Evolutionary conservation across 2,888 invertebrate genomes (phyloP).

Genomic region (Ichneumon xanthorius): DNA sequence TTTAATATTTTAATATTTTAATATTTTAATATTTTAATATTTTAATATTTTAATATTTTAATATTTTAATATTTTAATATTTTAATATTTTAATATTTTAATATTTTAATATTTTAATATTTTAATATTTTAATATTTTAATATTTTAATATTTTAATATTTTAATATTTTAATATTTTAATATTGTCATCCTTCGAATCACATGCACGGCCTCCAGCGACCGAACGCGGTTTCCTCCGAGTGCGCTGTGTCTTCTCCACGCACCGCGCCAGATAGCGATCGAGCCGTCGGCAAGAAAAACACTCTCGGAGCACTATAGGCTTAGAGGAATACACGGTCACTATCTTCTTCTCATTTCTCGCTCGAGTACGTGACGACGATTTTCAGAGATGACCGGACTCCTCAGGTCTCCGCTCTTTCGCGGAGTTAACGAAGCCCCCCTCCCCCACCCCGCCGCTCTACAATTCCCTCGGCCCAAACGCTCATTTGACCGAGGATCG

Average conservation of each 20-base stretch:
- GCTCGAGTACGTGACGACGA: constrained; percentile 72
- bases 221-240: background rate
- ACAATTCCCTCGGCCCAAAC: no score
- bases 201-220: no score
- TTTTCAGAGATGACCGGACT: constrained; percentile 67
- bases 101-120: background rate
- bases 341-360: background rate
- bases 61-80: background rate
- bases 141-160: no score
- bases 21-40: no score
- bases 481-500: background rate
- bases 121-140: no score
- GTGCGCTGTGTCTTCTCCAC: constrained; percentile 1
- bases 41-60: no score
- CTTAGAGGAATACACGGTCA: constrained; percentile 66
- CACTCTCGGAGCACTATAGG: constrained; percentile 42
- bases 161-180: no score
- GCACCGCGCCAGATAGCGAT: constrained; percentile 66
- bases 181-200: no score
- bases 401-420: no score
- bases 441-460: no score
- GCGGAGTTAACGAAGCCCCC: no score
- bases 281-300: constrained; percentile 56
- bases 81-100: background rate
- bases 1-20: no score